phyloP scores from a whole-genome alignment of 2,797 vertebrate species.

The Onychomys torridus region DNA sequence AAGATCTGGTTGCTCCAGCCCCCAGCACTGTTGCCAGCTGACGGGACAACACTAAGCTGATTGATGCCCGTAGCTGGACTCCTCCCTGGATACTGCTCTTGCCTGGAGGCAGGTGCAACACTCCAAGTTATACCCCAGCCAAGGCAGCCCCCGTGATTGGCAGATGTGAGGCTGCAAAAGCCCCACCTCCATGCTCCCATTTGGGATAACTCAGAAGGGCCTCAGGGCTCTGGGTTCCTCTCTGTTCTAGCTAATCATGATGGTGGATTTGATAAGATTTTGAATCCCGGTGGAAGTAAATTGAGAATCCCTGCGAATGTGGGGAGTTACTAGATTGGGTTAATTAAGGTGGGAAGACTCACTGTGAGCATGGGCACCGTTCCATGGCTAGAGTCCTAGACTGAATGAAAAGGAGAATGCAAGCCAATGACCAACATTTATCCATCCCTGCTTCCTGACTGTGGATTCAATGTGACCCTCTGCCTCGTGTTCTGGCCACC shows the following conservation, averaged over 20 bases:
- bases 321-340: background rate
- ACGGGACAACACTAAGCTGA: background rate
- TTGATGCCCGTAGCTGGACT: background rate
- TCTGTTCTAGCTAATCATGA: background rate
- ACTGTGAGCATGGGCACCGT: background rate
- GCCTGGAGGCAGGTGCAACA: background rate
- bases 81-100: background rate
- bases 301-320: background rate
- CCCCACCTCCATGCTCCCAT: background rate
- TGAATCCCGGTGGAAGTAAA: background rate
- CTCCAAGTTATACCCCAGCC: no score
- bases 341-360: background rate
- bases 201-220: background rate
- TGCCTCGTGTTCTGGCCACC: background rate
- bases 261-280: background rate
- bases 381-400: background rate
- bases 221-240: background rate
- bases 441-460: background rate
- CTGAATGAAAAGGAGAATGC: background rate
- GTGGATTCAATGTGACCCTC: background rate
- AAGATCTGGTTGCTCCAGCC: background rate
- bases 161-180: background rate
- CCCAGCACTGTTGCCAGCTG: background rate
- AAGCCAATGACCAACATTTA: background rate
- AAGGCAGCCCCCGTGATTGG: background rate